These are phyloP conservation scores for Acropternis orthonyx DNA, from an alignment of 2,797 vertebrate genomes.

Conservation along the genomic window DNA sequence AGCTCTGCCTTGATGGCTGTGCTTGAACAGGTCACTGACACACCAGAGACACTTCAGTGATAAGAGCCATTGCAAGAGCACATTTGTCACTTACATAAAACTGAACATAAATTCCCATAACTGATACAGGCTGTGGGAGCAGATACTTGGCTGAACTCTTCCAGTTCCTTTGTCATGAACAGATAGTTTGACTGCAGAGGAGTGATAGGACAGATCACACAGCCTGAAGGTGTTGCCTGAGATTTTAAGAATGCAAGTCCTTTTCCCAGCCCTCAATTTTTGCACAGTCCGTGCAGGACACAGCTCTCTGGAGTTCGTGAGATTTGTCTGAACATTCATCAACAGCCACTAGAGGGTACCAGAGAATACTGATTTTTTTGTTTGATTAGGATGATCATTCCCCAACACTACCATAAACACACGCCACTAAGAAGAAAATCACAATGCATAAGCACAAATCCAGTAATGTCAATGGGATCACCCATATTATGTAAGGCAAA, in stretches of 20 bases:
- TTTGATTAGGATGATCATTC: not conserved
- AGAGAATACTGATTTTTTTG: constrained; percentile 36
- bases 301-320: not conserved
- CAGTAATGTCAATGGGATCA: not conserved
- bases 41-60: not conserved
- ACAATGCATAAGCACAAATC: not conserved
- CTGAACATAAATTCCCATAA: not conserved
- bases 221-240: not conserved
- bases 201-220: not conserved
- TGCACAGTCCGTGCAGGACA: not conserved
- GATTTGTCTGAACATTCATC: not conserved
- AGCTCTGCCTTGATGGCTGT: not conserved
- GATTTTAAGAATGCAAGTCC: not conserved
- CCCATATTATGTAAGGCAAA: not conserved
- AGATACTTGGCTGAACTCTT: not conserved
- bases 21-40: not conserved
- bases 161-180: not conserved
- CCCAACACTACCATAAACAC: not conserved
- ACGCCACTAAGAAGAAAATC: not conserved
- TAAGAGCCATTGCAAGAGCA: not conserved
- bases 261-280: not conserved
- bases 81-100: not conserved
- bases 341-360: constrained; percentile 64
- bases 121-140: not conserved
- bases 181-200: not conserved